Conservation (phyloP, 1,140 invertebrate genomes). For the Meloidogyne hapla region DNA sequence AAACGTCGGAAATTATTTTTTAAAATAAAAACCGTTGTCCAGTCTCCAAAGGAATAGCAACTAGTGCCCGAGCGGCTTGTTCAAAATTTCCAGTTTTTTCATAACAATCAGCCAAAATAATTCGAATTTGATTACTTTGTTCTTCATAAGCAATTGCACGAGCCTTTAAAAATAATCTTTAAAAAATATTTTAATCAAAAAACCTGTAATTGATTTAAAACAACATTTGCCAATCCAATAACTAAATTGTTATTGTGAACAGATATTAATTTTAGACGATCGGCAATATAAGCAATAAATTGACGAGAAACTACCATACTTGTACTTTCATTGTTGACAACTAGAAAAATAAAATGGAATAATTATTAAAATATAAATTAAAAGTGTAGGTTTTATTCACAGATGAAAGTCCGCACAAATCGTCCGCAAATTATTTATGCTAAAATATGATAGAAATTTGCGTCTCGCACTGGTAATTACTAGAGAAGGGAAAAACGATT, state of each 20-base stretch:
- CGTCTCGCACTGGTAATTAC: no score
- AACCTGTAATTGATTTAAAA: slow-evolving; percentile 24
- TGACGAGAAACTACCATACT: slow-evolving; percentile 33
- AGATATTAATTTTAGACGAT: not conserved
- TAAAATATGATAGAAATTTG: no score
- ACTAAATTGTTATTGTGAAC: not conserved
- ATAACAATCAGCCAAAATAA: slow-evolving; percentile 16
- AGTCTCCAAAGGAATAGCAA: slow-evolving; percentile 24
- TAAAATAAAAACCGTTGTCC: slow-evolving; percentile 21
- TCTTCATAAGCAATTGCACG: slow-evolving; percentile 31
- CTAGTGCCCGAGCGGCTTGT: slow-evolving; percentile 12
- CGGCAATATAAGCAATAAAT: slow-evolving; percentile 28
- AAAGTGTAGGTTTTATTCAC: not conserved
- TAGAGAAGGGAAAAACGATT: no score
- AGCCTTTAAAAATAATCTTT: not conserved
- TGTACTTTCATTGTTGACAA: slow-evolving; percentile 31
- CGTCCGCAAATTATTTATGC: no score
- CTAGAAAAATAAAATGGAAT: not conserved
- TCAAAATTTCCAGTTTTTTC: slow-evolving; percentile 17
- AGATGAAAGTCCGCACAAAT: not conserved
- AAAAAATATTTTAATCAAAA: not conserved
- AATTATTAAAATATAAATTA: no score
- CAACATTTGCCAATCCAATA: slow-evolving; percentile 6
- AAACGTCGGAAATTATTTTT: not conserved
- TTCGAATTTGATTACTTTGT: slow-evolving; percentile 28